Base-by-base conservation (phyloP, 2,113 vertebrate genomes). In the Agapornis roseicollis region DNA sequence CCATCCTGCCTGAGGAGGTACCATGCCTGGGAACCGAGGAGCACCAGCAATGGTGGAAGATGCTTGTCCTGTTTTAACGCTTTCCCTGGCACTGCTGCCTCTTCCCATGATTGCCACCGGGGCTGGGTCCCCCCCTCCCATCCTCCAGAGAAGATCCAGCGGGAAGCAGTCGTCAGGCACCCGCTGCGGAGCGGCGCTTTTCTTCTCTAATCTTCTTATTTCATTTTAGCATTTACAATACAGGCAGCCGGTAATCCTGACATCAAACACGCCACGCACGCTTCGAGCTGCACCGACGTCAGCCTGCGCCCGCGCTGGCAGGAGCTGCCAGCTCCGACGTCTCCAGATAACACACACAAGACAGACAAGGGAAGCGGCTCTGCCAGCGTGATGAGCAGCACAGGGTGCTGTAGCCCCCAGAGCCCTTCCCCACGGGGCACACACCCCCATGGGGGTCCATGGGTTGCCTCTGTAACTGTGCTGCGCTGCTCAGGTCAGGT, bases 141-240 rank as follows among this genome's bases (percentile, higher is more conserved):
- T 53, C 81, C 68, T 29, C 71, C 0, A 5, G 60, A 19, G 86
- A 28, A 28, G 91, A 77, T 95, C 52, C 82, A 66, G 80, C 5
- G 28, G 94, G 92, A 85, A 84, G 93, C 88, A 92, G 77, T 79
- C 80, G 11, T 65, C 77, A 73, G 89, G 91, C 41, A 5, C 33
- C 14, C 24, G 61, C 95, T 96, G 96, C 35, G 5, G 95, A 92
- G 90, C 92, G 28, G 80, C 39, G 68, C 96, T 94, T 96, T 96
- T 95, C 96, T 95, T 80, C 88, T 91, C 96, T 96, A 97, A 97
- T 96, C 97, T 96, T 87, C 96, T 97, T 97, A 96, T 94, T 97
- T 94, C 97, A 96, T 96, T 93, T 96, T 76, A 95, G 96, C 96
- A 94, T 97, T 95, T 96, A 96, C 95, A 97, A 94, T 96, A 89